These are phyloP conservation scores for Phyto melanocephala DNA, from an alignment of 2,888 invertebrate genomes.

Conservation along the genomic window DNA sequence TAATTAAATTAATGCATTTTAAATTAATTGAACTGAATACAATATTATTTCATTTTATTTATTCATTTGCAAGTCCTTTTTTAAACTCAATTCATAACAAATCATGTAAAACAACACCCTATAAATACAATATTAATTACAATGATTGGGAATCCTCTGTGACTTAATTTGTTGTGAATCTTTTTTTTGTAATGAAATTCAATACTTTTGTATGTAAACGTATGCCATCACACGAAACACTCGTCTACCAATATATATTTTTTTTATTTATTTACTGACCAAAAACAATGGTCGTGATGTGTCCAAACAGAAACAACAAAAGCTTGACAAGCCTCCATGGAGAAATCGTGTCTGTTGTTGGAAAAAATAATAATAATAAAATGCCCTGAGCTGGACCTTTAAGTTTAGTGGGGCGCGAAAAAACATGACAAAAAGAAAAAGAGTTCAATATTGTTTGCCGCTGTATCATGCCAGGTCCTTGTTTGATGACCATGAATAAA, in stretches of 20 bases:
- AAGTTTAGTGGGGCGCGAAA: constrained; percentile 60
- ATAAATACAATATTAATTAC: constrained; percentile 71
- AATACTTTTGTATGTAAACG: constrained; percentile 66
- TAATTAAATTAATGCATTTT: neutral
- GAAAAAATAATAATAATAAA: constrained; percentile 25
- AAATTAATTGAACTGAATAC: neutral
- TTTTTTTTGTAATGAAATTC: constrained; percentile 66
- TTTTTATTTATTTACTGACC: neutral
- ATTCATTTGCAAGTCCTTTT: neutral
- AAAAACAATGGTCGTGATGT: constrained; percentile 30
- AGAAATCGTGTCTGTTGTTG: neutral
- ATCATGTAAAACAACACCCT: constrained; percentile 43
- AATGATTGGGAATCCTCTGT: constrained; percentile 48
- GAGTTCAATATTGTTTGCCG: constrained; percentile 55
- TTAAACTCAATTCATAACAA: constrained; percentile 34
- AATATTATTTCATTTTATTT: neutral
- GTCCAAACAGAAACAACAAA: constrained; percentile 2
- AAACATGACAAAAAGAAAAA: constrained; percentile 51
- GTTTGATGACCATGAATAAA: constrained; percentile 35
- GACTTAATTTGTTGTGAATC: constrained; percentile 57
- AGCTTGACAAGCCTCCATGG: constrained; percentile 12
- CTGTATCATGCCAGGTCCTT: constrained; percentile 19
- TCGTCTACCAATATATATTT: neutral
- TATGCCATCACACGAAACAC: constrained; percentile 64
- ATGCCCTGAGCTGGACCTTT: constrained; percentile 61